Base-by-base conservation (phyloP, 1,140 invertebrate genomes). In the Chlorops oryzae region DNA sequence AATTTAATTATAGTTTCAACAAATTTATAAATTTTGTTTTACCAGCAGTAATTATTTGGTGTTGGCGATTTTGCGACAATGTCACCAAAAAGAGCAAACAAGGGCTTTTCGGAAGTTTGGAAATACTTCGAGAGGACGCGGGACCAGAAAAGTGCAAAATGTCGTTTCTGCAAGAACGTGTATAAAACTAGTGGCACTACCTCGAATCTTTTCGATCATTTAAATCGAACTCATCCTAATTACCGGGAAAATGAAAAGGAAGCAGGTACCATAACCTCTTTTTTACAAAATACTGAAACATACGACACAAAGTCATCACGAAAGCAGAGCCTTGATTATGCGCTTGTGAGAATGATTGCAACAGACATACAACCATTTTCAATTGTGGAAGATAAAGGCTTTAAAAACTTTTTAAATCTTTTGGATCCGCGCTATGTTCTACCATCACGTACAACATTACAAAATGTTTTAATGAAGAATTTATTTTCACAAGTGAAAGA, bases 61-160 rank as follows among this genome's bases (percentile, higher is more conserved):
- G n/a, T n/a, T n/a, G n/a, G n/a, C n/a, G n/a, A n/a, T n/a, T n/a
- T n/a, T n/a, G n/a, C n/a, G n/a, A n/a, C n/a, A n/a, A n/a, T n/a
- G n/a, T n/a, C n/a, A n/a, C n/a, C n/a, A n/a, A n/a, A n/a, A n/a
- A n/a, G n/a, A n/a, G n/a, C n/a, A n/a, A n/a, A n/a, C n/a, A n/a
- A n/a, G n/a, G n/a, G n/a, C n/a, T n/a, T n/a, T n/a, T 54, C 52
- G 6, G 50, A 46, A 27, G 35, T 54, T 17, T 50, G 47, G 37
- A 20, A 17, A 3, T 32, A 27, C 46, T 54, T 46, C 46, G 2
- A 5, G n/a, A 35, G n/a, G 13, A 50, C 17, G 5, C 39, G 27
- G 17, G 38, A 35, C 25, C 27, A 44, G 28, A 23, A 35, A 37
- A n/a, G n/a, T n/a, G 50, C 50, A 4, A 24, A 40, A 23, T 47